Evolutionary conservation across 2,888 invertebrate species (phyloP).

Genomic region (Unio pictorum): DNA sequence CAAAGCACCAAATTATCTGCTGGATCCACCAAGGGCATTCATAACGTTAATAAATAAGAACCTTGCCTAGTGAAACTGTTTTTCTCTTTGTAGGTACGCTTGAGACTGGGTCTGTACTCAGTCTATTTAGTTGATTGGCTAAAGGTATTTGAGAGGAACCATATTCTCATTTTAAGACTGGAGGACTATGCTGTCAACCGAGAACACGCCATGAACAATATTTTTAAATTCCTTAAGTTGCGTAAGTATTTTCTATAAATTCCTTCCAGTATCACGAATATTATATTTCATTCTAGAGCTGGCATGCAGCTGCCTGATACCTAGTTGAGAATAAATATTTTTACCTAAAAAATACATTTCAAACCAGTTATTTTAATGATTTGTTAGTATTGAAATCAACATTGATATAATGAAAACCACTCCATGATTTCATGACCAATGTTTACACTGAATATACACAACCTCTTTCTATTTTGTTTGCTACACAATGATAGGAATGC

Average conservation of each 20-base stretch:
- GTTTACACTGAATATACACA: no score
- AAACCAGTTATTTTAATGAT: no score
- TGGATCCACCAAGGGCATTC: no score
- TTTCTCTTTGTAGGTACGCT: constrained; percentile 42
- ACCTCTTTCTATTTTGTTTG: no score
- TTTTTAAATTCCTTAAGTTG: constrained; percentile 49
- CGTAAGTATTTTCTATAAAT: constrained; percentile 44
- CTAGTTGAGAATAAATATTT: no score
- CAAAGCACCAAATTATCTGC: no score
- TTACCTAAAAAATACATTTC: no score
- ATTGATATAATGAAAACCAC: no score
- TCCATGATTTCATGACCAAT: no score
- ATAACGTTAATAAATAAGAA: no score
- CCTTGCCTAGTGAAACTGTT: not conserved
- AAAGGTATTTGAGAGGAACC: constrained; percentile 48
- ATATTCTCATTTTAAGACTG: constrained; percentile 48
- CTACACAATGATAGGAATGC: no score
- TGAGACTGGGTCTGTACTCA: constrained; percentile 56
- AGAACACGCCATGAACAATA: constrained; percentile 27
- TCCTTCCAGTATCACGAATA: not conserved
- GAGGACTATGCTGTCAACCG: constrained; percentile 52
- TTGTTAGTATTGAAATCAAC: no score
- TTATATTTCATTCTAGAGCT: constrained; percentile 1
- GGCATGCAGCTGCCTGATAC: not conserved
- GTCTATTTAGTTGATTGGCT: constrained; percentile 58